phyloP scores from a whole-genome alignment of 2,797 vertebrate genomes.

The Pseudopleuronectes americanus region DNA sequence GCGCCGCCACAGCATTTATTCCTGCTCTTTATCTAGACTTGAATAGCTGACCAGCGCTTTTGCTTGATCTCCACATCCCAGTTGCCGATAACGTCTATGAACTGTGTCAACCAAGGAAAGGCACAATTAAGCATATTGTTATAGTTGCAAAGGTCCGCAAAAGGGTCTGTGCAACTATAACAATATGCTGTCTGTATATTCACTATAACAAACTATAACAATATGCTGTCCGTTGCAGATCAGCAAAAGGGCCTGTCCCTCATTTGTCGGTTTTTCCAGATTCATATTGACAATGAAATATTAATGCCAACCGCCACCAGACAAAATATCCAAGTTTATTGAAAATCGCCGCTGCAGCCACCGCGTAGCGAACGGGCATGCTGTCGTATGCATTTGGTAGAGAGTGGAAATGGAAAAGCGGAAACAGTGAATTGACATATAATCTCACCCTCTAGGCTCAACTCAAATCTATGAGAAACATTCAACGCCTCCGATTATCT shows the following conservation, averaged over 20 bases:
- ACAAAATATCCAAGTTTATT: constrained; percentile 18
- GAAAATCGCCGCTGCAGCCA: constrained; percentile 25
- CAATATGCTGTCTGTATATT: too few relatives aligned
- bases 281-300: not conserved
- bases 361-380: not conserved
- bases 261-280: not conserved
- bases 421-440: constrained; percentile 29
- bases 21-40: constrained; percentile 52
- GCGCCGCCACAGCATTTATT: constrained; percentile 50
- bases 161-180: too few relatives aligned
- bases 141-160: constrained; percentile 25
- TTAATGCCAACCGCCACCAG: constrained; percentile 15
- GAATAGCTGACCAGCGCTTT: constrained; percentile 60
- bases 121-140: constrained; percentile 16
- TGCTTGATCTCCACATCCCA: constrained; percentile 38
- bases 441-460: constrained; percentile 49
- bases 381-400: constrained; percentile 4
- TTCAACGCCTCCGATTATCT: constrained; percentile 30
- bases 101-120: constrained; percentile 17
- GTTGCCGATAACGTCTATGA: constrained; percentile 25
- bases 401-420: constrained; percentile 6
- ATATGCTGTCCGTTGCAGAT: too few relatives aligned
- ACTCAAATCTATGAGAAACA: constrained; percentile 49
- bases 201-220: too few relatives aligned
- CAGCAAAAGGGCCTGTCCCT: constrained; percentile 8